Evolutionary conservation across 2,888 invertebrate genomes (phyloP), one percentile per base, ranked within the genome.

Genomic region (Cephus pulcher): DNA sequence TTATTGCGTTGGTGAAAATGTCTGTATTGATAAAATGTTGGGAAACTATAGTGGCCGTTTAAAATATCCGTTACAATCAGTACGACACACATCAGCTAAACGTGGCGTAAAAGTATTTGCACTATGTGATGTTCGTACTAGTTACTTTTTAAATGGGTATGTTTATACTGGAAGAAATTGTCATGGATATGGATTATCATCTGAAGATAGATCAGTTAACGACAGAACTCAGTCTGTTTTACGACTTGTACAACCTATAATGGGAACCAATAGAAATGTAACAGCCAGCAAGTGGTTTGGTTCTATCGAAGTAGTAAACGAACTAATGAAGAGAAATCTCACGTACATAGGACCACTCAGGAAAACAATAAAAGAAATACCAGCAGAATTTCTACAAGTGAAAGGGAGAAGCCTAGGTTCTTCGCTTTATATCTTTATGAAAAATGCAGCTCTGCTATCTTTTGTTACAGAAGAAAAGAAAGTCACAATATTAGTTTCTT

Each of bases 1-100:
- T 76, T 82, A 82, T 73, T 80, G 75, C 81, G 78, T 70, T 33
- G 12, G 30, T 12, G 33, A 70, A 33, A 32, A 70, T 12, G 70
- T 70, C 33, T 70, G 70, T 33, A 70, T 70, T 23, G 70, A 70
- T 70, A 70, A 70, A 33, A 70, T 70, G 70, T 11, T 33, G 15
- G 12, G 30, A 12, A 70, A 70, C 6, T 70, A 70, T 12, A 33
- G 30, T 32, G 33, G 70, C 0, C 32, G 70, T 12, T 32, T 23
- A 15, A 70, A 70, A 70, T 12, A 70, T 30, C 32, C n/a, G 4
- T 70, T 30, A 33, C 40, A 40, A 40, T 15, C 40, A 40, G 15
- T 40, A 15, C 15, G 15, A 15, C 40, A 40, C 4, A 15, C 15
- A 40, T 33, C 70, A 33, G 30, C 33, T 70, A 70, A 70, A 70